These are phyloP conservation scores for Heteropelma amictum DNA, from an alignment of 2,888 invertebrate species.

Conservation along the genomic window DNA sequence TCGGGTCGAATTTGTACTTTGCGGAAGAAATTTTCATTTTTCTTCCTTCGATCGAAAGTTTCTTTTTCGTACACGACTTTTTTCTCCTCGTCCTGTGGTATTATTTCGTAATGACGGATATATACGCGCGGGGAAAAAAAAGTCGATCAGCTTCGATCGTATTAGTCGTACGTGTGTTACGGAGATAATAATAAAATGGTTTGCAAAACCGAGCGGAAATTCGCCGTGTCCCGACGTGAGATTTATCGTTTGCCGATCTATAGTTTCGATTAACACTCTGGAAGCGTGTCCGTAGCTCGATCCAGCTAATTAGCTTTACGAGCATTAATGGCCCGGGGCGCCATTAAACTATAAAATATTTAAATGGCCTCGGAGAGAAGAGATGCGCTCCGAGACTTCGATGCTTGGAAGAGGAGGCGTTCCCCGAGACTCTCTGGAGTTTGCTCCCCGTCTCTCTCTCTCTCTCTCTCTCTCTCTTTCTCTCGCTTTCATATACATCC, in stretches of 20 bases:
- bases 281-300: constrained; percentile 55
- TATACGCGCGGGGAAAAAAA: neutral
- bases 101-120: neutral
- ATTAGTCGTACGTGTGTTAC: neutral
- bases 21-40: no score
- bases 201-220: constrained; percentile 45
- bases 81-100: neutral
- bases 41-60: no score
- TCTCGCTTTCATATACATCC: neutral
- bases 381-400: constrained; percentile 34
- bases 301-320: constrained; percentile 69
- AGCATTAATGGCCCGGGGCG: constrained; percentile 68
- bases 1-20: no score
- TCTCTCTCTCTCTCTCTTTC: neutral
- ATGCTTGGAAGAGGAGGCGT: constrained; percentile 34
- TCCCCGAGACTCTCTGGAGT: constrained; percentile 25
- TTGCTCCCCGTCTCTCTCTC: neutral
- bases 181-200: neutral
- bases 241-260: constrained; percentile 60
- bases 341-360: constrained; percentile 72
- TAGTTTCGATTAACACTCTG: constrained; percentile 64
- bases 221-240: constrained; percentile 37
- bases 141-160: constrained; percentile 18
- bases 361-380: constrained; percentile 66
- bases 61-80: no score